These are phyloP conservation scores for Melangyna quadrimaculata DNA, from an alignment of 2,888 invertebrate species.

Conservation along the genomic window DNA sequence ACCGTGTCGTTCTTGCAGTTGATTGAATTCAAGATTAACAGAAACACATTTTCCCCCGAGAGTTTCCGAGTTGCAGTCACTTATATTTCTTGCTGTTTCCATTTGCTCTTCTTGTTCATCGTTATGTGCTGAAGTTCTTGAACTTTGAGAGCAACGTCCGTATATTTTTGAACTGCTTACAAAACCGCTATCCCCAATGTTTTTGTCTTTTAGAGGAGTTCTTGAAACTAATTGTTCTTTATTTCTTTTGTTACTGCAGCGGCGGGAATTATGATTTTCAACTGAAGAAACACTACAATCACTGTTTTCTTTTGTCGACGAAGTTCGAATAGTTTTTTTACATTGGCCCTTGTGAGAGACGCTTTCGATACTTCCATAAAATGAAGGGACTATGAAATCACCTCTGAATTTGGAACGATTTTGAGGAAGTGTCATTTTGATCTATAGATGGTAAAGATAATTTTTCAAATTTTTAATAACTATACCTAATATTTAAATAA, in stretches of 20 bases:
- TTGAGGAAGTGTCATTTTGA: slow-evolving; percentile 43
- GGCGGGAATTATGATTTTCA: background rate
- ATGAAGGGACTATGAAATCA: slow-evolving; percentile 39
- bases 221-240: background rate
- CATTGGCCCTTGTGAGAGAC: background rate
- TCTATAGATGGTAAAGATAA: too few species aligned
- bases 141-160: background rate
- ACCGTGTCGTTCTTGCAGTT: slow-evolving; percentile 77
- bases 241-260: background rate
- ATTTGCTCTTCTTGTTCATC: slow-evolving; percentile 12
- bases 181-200: slow-evolving; percentile 11
- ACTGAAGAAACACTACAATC: background rate
- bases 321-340: background rate
- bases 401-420: slow-evolving; percentile 16
- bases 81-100: slow-evolving; percentile 7
- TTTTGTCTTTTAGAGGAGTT: slow-evolving; percentile 30
- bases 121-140: background rate
- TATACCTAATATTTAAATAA: too few species aligned
- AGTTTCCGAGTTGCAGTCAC: slow-evolving; percentile 73
- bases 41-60: slow-evolving; percentile 77
- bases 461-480: too few species aligned
- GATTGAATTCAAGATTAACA: slow-evolving; percentile 77
- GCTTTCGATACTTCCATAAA: slow-evolving; percentile 9
- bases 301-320: background rate
- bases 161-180: background rate